Percentiles rank a stretch among this genome's conserved stretches.
phyloP scores from a whole-genome alignment of 2,888 invertebrate species.

The Corbicula japonica region DNA sequence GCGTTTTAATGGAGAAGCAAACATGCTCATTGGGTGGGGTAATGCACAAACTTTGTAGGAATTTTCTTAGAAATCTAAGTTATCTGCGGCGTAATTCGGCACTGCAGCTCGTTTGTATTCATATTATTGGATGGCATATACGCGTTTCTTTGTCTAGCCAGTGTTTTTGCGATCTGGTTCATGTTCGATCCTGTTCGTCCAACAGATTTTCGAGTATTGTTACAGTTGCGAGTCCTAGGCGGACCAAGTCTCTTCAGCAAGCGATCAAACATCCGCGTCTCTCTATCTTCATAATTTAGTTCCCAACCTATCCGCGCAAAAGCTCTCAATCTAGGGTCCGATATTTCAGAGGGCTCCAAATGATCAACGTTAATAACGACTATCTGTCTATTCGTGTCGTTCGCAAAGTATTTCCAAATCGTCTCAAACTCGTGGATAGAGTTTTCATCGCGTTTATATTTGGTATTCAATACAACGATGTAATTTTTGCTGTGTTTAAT shows the following conservation, averaged over 20 bases:
- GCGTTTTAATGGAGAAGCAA: too few species aligned
- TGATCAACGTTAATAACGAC: not conserved
- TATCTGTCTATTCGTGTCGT: not conserved
- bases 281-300: not conserved
- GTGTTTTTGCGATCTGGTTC: too few species aligned
- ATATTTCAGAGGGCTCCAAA: not conserved
- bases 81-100: too few species aligned
- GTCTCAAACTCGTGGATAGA: not conserved
- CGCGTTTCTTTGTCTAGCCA: too few species aligned
- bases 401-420: constrained; percentile 1
- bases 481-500: not conserved
- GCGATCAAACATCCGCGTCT: not conserved
- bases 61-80: too few species aligned
- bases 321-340: not conserved
- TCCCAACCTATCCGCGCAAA: not conserved
- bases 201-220: too few species aligned
- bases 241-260: not conserved
- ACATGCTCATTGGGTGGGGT: too few species aligned
- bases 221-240: too few species aligned
- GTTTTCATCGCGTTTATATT: not conserved
- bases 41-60: too few species aligned
- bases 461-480: not conserved
- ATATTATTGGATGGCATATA: too few species aligned
- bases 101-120: too few species aligned
- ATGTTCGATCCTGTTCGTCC: too few species aligned